Base-by-base conservation (phyloP, 2,113 vertebrate species). In the Lycaon pictus region DNA sequence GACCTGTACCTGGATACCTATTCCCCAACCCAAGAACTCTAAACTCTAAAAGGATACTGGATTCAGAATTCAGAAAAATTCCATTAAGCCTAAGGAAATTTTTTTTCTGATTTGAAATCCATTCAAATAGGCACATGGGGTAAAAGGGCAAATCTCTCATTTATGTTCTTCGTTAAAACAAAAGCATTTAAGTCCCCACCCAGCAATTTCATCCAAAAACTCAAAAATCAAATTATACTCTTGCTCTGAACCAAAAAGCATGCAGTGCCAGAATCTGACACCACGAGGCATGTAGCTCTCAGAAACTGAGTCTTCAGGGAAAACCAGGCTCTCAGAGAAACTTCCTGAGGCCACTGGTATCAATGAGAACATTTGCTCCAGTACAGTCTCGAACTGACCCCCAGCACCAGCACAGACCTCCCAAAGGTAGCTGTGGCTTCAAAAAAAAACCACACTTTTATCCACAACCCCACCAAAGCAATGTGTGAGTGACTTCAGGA, bases 101-200 rank as follows among this genome's bases (percentile, higher is more conserved):
- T 37, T 89, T 85, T 89, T 58, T 72, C 15, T 58, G 76, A 62
- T 77, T 67, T 93, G 37, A 13, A 37, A n/a, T 65, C 35, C n/a
- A 92, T 62, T 90, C 55, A 95, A 86, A 76, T 20, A 96, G 3
- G 9, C 67, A 82, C 19, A 29, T 10, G 11, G 19, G 6, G 5
- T 25, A 69, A 90, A 89, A 62, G 19, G 6, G 10, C 48, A 27
- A 72, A 77, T 43, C 22, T 55, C 22, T 13, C 9, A 69, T 11
- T 92, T 80, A 43, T 10, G 2, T 60, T 89, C 22, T 22, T 95
- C 37, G 85, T 65, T 63, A 95, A 95, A 84, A 88, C 23, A 90
- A 83, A 63, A 71, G 17, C 5, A 0, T 7, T 43, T 62, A 80
- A 77, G 74, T 67, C 56, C 17, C 35, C 51, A 88, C 32, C 11